Evolutionary conservation across 2,797 vertebrate genomes (phyloP), one percentile per base, ranked within the genome.

Genomic region (Calcarius lapponicus): DNA sequence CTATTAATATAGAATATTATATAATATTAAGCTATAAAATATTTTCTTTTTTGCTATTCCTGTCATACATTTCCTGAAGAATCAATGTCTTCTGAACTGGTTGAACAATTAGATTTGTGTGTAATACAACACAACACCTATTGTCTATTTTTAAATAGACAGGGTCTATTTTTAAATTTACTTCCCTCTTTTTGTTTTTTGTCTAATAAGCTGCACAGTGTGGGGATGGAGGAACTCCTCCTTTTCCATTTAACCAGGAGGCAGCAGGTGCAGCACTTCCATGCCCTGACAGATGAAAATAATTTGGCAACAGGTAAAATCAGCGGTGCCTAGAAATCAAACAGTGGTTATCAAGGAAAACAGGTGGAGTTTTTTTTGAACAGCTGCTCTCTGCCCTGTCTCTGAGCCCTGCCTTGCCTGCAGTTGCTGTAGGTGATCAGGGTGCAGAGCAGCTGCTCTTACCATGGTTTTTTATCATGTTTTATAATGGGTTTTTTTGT

Each of bases 231-330:
- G 31, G 65, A 87, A 32, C 3, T 21, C 43, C 42, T 75, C 88
- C 45, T 61, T 31, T 85, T 38, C 73, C 64, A 31, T 79, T 89
- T 78, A 76, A 94, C 19, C 36, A 87, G 72, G 66, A 97, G 57
- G 71, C 84, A 94, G 91, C 94, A 97, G 94, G 86, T 88, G 78
- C 84, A 95, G 80, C 91, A 66, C 74, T 87, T 24, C 60, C 65
- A 47, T 66, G 84, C 56, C 65, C 93, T 81, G 81, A 91, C 61
- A 89, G 58, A 92, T 12, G 26, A 82, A 73, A 79, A 92, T 84
- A 94, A 90, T 75, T n/a, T 79, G 80, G 81, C 86, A 97, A 62
- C 86, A 79, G 71, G 57, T 80, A 54, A 83, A 93, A 91, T 28
- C 88, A 85, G 62, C 76, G 95, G 40, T 60, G 40, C 78, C 71